These are phyloP conservation scores for Pilophorus perplexus DNA, from an alignment of 2,888 invertebrate genomes.

Conservation along the genomic window DNA sequence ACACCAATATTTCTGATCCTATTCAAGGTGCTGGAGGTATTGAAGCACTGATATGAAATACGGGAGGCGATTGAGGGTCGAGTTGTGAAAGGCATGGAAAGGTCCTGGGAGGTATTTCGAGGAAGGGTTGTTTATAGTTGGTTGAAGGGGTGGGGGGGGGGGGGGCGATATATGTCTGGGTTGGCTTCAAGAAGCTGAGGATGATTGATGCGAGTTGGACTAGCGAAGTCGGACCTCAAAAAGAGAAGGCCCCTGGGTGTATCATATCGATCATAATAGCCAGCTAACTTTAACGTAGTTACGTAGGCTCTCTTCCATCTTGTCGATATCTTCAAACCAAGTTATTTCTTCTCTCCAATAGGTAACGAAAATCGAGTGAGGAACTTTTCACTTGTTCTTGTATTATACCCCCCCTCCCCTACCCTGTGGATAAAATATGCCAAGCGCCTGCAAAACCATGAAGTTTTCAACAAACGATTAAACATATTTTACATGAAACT, in stretches of 20 bases:
- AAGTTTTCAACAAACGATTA: too few species aligned
- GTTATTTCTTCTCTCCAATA: background rate
- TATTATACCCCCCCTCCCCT: too few species aligned
- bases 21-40: background rate
- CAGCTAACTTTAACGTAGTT: constrained; percentile 11
- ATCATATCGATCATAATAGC: constrained; percentile 15
- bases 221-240: constrained; percentile 9
- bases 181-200: background rate
- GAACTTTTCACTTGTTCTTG: too few species aligned
- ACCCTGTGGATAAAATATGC: too few species aligned
- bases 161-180: constrained; percentile 5
- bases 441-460: too few species aligned
- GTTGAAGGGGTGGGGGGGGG: too few species aligned
- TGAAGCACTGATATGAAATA: background rate
- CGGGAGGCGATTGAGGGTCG: too few species aligned
- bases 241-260: background rate
- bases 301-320: constrained; percentile 6
- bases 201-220: constrained; percentile 22
- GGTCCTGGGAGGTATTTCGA: too few species aligned
- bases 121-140: too few species aligned
- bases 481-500: too few species aligned
- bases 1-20: background rate
- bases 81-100: too few species aligned
- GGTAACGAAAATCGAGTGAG: too few species aligned
- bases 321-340: constrained; percentile 3